Evolutionary conservation across 2,888 invertebrate species (phyloP).

Genomic region (Troides helena): DNA sequence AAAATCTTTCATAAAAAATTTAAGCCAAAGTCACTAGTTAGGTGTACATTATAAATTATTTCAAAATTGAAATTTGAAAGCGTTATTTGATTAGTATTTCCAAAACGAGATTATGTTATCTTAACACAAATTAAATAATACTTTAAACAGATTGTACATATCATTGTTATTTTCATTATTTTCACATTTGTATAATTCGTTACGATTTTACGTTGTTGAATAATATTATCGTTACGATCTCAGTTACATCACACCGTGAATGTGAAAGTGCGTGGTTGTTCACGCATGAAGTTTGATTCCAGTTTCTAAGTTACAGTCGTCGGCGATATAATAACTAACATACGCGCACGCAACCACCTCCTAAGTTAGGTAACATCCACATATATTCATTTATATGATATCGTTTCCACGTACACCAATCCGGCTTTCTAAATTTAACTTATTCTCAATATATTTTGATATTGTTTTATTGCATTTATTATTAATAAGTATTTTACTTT

Average conservation of each 20-base stretch:
- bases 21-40: too few species aligned
- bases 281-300: constrained; percentile 11
- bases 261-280: constrained; percentile 16
- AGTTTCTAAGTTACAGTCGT: constrained; percentile 7
- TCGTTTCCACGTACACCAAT: background rate
- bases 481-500: background rate
- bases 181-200: background rate
- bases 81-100: too few species aligned
- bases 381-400: background rate
- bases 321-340: background rate
- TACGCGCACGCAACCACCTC: background rate
- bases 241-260: background rate
- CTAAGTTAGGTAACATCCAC: background rate
- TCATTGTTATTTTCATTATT: background rate
- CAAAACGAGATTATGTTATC: too few species aligned
- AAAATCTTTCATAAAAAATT: too few species aligned
- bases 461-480: background rate
- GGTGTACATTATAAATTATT: constrained; percentile 5
- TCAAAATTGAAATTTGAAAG: background rate
- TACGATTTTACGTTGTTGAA: background rate
- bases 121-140: too few species aligned
- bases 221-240: background rate
- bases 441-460: background rate
- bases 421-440: background rate
- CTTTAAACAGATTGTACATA: too few species aligned